A percentile compares a stretch with the other conserved stretches of the same genome.
phyloP scores from a whole-genome alignment of 2,888 invertebrate species.

The Agrochola lota region DNA sequence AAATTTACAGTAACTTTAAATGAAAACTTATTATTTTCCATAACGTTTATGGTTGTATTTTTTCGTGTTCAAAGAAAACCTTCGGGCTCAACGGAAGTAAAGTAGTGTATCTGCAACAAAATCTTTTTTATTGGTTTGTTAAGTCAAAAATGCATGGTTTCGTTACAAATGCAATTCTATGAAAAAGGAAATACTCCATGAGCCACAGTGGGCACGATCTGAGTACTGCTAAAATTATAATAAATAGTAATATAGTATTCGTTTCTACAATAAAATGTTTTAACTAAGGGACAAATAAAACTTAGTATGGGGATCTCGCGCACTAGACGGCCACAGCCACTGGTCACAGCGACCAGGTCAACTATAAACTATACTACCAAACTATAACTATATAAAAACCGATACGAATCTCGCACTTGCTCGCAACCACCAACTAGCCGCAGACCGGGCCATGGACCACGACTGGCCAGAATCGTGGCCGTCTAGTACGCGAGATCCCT shows the following conservation, averaged over 20 bases:
- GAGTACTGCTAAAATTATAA: neutral
- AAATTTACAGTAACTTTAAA: slow-evolving; percentile 54
- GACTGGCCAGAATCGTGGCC: too few relatives aligned
- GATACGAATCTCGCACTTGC: too few relatives aligned
- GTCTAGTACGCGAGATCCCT: too few relatives aligned
- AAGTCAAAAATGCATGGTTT: slow-evolving; percentile 1
- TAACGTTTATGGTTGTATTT: slow-evolving; percentile 42
- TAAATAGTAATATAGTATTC: neutral
- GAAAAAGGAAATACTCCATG: neutral
- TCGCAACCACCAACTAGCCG: too few relatives aligned
- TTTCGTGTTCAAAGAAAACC: slow-evolving; percentile 13
- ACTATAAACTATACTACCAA: too few relatives aligned
- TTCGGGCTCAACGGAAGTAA: slow-evolving; percentile 2
- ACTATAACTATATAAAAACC: too few relatives aligned
- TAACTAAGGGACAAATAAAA: neutral
- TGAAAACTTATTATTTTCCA: slow-evolving; percentile 57
- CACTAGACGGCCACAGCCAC: too few relatives aligned
- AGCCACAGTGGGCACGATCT: neutral
- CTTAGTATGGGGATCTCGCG: neutral
- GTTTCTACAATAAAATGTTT: neutral
- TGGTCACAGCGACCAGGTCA: too few relatives aligned
- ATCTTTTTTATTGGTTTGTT: neutral
- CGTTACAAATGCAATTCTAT: slow-evolving; percentile 9
- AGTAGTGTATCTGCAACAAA: slow-evolving; percentile 2
- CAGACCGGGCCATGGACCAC: too few relatives aligned